These are phyloP conservation scores for Drosophila burlai DNA, from an alignment of 1,140 invertebrate species.

Conservation along the genomic window DNA sequence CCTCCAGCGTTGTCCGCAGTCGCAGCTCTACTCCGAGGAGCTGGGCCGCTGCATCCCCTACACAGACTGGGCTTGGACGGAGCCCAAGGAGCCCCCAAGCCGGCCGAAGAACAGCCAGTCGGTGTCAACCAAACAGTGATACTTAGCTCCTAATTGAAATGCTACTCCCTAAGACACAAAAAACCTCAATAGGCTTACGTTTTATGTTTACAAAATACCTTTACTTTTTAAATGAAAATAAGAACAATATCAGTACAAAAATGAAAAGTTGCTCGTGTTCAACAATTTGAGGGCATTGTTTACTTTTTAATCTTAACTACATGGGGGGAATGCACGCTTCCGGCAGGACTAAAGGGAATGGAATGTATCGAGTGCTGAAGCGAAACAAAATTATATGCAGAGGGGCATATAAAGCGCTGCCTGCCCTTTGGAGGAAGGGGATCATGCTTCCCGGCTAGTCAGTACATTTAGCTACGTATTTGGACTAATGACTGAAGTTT, in stretches of 20 bases:
- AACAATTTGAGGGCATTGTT: slow-evolving; percentile 64
- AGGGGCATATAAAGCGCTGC: slow-evolving; percentile 68
- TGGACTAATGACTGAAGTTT: slow-evolving; percentile 39
- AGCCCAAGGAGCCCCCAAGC: slow-evolving; percentile 77
- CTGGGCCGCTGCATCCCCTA: slow-evolving; percentile 74
- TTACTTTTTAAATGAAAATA: slow-evolving; percentile 65
- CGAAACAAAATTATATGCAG: slow-evolving; percentile 69
- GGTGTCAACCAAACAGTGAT: slow-evolving; percentile 19
- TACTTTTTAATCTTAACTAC: slow-evolving; percentile 34
- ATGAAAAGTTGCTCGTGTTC: slow-evolving; percentile 38
- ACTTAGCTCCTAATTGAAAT: slow-evolving; percentile 25
- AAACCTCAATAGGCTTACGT: slow-evolving; percentile 46
- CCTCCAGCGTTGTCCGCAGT: slow-evolving; percentile 64
- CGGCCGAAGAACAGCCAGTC: slow-evolving; percentile 53
- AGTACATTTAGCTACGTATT: slow-evolving; percentile 46
- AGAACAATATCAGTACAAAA: slow-evolving; percentile 65
- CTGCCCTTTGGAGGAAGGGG: slow-evolving; percentile 9
- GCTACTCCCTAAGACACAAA: slow-evolving; percentile 19
- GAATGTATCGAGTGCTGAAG: slow-evolving; percentile 36
- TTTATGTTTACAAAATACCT: slow-evolving; percentile 66
- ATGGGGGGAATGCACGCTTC: slow-evolving; percentile 41
- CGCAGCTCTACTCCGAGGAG: slow-evolving; percentile 76
- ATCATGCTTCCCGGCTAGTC: slow-evolving; percentile 49
- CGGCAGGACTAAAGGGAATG: slow-evolving; percentile 9
- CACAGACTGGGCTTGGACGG: slow-evolving; percentile 77